These are phyloP conservation scores for Hemiprocne comata DNA, from an alignment of 2,113 vertebrate species.

Conservation along the genomic window DNA sequence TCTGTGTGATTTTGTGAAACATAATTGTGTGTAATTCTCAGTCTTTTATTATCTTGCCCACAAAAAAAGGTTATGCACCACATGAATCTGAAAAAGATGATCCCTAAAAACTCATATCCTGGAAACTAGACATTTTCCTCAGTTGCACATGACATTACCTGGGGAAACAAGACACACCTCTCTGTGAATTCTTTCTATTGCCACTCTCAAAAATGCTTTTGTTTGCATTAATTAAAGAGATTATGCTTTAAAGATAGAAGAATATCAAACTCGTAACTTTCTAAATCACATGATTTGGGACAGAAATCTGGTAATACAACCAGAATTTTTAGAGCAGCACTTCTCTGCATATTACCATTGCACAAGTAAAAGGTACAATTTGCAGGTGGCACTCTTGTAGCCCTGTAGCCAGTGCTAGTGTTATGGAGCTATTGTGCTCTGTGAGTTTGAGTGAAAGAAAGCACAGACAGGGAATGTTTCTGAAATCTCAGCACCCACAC, in stretches of 20 bases:
- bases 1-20: not conserved
- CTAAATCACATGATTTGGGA: not conserved
- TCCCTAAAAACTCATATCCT: not conserved
- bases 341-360: not conserved
- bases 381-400: not conserved
- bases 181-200: not conserved
- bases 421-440: not conserved
- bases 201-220: not conserved
- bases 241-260: not conserved
- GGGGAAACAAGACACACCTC: not conserved
- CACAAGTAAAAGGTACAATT: not conserved
- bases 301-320: not conserved
- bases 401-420: not conserved
- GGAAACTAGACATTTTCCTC: not conserved
- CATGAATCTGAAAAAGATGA: not conserved
- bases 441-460: not conserved
- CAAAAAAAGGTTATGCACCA: not conserved
- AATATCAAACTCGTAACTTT: not conserved
- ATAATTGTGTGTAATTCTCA: not conserved
- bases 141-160: accelerated
- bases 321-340: not conserved
- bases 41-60: not conserved
- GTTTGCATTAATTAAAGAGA: not conserved
- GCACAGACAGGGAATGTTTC: not conserved
- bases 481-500: not conserved